phyloP scores from a whole-genome alignment of 2,797 vertebrate genomes.

The Cuculus canorus region DNA sequence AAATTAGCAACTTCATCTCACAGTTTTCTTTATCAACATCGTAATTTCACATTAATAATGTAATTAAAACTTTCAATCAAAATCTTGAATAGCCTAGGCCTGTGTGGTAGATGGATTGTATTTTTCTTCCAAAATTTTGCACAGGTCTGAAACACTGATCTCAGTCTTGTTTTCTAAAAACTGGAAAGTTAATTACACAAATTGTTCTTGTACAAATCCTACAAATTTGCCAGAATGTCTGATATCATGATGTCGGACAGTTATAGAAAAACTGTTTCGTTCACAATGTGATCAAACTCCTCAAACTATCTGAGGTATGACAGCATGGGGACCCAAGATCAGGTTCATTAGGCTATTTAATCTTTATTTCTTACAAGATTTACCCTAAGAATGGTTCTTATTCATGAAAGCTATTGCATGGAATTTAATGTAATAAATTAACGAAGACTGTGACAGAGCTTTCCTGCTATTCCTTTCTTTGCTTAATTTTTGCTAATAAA shows the following conservation, averaged over 20 bases:
- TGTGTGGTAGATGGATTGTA: not conserved
- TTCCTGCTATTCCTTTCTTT: not conserved
- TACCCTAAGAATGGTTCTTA: not conserved
- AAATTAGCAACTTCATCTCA: not conserved
- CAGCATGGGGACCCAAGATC: not conserved
- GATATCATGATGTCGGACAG: not conserved
- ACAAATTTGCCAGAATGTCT: not conserved
- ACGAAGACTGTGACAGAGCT: not conserved
- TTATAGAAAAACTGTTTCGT: not conserved
- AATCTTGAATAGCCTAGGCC: not conserved
- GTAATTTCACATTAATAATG: not conserved
- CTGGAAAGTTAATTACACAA: not conserved
- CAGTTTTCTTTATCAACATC: not conserved
- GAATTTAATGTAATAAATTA: not conserved
- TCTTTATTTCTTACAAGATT: not conserved
- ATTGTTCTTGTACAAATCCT: not conserved
- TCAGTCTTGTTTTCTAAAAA: not conserved
- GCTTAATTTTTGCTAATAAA: not conserved
- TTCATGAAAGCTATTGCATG: not conserved
- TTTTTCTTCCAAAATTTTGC: not conserved
- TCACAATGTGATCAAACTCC: not conserved
- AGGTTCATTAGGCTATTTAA: not conserved
- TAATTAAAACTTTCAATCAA: not conserved
- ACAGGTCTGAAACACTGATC: not conserved
- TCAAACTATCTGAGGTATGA: not conserved